These are phyloP conservation scores for Telmatherina bonti DNA, from an alignment of 2,797 vertebrate species.

Conservation along the genomic window DNA sequence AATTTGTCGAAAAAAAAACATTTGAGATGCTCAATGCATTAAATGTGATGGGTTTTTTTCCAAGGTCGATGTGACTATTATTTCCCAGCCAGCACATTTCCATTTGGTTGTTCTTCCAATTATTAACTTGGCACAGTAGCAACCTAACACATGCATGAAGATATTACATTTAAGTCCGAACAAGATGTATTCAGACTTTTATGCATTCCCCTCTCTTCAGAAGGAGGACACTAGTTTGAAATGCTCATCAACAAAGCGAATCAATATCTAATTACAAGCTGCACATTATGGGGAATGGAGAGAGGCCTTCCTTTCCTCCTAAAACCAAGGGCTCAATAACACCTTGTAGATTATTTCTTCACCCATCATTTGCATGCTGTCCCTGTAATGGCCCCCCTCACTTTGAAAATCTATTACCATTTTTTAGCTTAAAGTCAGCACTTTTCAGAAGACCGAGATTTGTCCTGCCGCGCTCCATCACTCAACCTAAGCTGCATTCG, in stretches of 20 bases:
- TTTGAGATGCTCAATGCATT: neutral
- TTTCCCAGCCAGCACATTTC: neutral
- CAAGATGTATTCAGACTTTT: slow-evolving; percentile 80
- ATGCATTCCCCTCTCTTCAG: slow-evolving; percentile 62
- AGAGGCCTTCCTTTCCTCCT: slow-evolving; percentile 69
- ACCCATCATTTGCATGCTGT: slow-evolving; percentile 78
- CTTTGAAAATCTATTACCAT: slow-evolving; percentile 72
- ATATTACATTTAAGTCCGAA: slow-evolving; percentile 71
- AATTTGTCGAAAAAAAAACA: neutral
- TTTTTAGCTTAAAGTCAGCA: slow-evolving; percentile 70
- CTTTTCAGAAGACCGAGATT: slow-evolving; percentile 67
- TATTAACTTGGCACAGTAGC: slow-evolving; percentile 45
- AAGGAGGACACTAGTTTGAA: slow-evolving; percentile 71
- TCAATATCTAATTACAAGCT: slow-evolving; percentile 91
- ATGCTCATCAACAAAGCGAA: slow-evolving; percentile 84
- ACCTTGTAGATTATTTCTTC: slow-evolving; percentile 80
- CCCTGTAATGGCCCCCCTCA: slow-evolving; percentile 69
- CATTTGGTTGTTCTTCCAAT: slow-evolving; percentile 25
- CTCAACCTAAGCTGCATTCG: slow-evolving; percentile 57
- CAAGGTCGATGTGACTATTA: slow-evolving; percentile 41
- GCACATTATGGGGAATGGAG: slow-evolving; percentile 73
- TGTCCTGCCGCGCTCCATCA: slow-evolving; percentile 61
- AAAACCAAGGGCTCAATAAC: slow-evolving; percentile 76
- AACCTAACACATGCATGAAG: slow-evolving; percentile 60
- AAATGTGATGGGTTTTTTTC: slow-evolving; percentile 9